These are phyloP conservation scores for Cinara cedri DNA, from an alignment of 2,888 invertebrate genomes.

Conservation along the genomic window DNA sequence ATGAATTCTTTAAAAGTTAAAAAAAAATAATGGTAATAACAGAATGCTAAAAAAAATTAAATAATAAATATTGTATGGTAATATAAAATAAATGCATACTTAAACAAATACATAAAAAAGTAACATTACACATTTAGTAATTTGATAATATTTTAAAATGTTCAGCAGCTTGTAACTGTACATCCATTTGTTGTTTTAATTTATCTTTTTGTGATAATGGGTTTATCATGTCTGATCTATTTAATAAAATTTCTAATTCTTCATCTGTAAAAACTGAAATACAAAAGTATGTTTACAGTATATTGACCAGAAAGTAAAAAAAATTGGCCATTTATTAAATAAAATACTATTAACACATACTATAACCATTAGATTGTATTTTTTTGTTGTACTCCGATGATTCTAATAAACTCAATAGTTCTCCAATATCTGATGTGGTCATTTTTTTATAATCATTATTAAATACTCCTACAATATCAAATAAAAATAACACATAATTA, in stretches of 20 bases:
- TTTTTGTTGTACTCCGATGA: constrained; percentile 60
- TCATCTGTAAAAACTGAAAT: constrained; percentile 64
- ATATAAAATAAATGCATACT: too few relatives aligned
- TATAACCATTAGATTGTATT: constrained; percentile 61
- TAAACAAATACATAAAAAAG: neutral
- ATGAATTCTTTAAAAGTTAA: too few relatives aligned
- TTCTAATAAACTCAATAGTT: constrained; percentile 62
- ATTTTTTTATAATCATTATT: constrained; percentile 22
- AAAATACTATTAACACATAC: constrained; percentile 2
- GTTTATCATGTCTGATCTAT: constrained; percentile 63
- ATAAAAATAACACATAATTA: neutral
- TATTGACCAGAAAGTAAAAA: neutral
- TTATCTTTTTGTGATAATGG: neutral
- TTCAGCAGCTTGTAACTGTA: neutral
- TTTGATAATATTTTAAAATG: constrained; percentile 30
- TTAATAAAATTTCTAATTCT: constrained; percentile 64
- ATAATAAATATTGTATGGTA: too few relatives aligned
- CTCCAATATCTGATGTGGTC: constrained; percentile 58
- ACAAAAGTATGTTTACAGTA: neutral
- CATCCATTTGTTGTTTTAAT: too few relatives aligned
- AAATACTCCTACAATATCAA: constrained; percentile 21
- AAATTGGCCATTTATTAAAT: neutral
- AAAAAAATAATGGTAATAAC: too few relatives aligned
- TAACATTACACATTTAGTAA: neutral
- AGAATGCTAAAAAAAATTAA: too few relatives aligned